Evolutionary conservation across 2,888 invertebrate species (phyloP).

Genomic region (Zelleria hepariella): DNA sequence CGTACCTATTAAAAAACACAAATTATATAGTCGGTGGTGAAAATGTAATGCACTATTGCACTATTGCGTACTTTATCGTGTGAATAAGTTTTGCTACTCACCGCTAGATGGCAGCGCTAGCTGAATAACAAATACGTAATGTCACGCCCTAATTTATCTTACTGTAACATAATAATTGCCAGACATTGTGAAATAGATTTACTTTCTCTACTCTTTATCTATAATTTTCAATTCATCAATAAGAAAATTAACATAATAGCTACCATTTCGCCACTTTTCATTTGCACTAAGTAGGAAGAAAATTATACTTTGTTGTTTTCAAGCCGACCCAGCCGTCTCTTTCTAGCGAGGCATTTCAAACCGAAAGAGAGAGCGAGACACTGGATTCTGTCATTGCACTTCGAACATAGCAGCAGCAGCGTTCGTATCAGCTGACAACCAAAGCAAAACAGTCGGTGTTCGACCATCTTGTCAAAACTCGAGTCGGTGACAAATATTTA

Average conservation of each 20-base stretch:
- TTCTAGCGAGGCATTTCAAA: slow-evolving; percentile 16
- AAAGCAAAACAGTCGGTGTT: slow-evolving; percentile 74
- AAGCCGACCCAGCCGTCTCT: slow-evolving; percentile 35
- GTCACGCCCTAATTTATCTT: slow-evolving; percentile 55
- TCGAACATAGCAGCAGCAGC: slow-evolving; percentile 37
- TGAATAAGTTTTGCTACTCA: slow-evolving; percentile 11
- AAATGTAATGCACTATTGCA: too few relatives aligned
- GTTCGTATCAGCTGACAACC: slow-evolving; percentile 73
- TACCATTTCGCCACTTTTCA: slow-evolving; percentile 41
- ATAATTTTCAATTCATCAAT: slow-evolving; percentile 55
- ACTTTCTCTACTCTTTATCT: slow-evolving; percentile 27
- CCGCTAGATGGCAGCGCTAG: slow-evolving; percentile 40
- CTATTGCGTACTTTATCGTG: not conserved
- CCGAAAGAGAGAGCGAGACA: slow-evolving; percentile 27
- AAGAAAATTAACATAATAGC: slow-evolving; percentile 18
- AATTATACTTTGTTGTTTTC: slow-evolving; percentile 52
- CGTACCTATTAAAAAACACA: too few relatives aligned
- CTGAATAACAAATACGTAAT: slow-evolving; percentile 13
- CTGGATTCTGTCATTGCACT: slow-evolving; percentile 27
- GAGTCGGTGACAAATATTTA: slow-evolving; percentile 69
- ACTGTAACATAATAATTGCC: slow-evolving; percentile 37
- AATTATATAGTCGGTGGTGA: too few relatives aligned
- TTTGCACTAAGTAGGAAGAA: slow-evolving; percentile 59
- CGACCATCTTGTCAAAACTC: slow-evolving; percentile 74
- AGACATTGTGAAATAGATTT: slow-evolving; percentile 61